Base-by-base conservation (phyloP, 2,113 vertebrate genomes). In the Manacus vitellinus region DNA sequence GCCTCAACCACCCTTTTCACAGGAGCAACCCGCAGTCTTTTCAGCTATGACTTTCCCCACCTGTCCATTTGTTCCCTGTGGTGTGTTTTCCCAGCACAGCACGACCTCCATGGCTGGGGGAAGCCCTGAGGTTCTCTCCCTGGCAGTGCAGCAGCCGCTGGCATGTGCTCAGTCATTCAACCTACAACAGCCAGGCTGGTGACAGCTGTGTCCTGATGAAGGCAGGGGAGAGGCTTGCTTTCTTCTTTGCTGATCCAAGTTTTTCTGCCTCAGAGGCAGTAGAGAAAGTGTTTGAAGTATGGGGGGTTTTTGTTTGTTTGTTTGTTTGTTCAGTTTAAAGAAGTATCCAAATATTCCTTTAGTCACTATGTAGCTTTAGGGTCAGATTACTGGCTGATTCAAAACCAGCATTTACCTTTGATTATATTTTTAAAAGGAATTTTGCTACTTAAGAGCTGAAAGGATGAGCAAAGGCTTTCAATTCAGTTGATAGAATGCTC, bases 141-240 rank as follows among this genome's bases (percentile, higher is more conserved):
- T 88, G 1, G 0, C 12, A 30, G 37, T 0, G 3, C 47, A 25
- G 39, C 1, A 3, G 35, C 18, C 30, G 2, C 33, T 59, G 56
- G 31, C 16, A 3, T 15, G 10, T 20, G 47, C 41, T 78, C 43
- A 61, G 43, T 25, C 62, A 46, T 24, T 47, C 35, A 82, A 2
- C 30, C 81, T 59, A 31, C 54, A 56, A 19, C 4, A 33, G 47
- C 31, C 28, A 28, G 0, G 0, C 25, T 11, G 12, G 28, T 18
- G 61, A 47, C 44, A 49, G 41, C 28, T 1, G 1, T 63, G 65
- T 24, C 71, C 52, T 76, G 20, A 20, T 3, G 4, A 61, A 85
- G 15, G 9, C 25, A 17, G 8, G 25, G 49, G 20, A 72, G 21
- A 75, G 9, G 4, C 10, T 58, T 28, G 3, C 4, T 59, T 37